These are phyloP conservation scores for Neoascia interrupta DNA, from an alignment of 2,888 invertebrate species.

Conservation along the genomic window DNA sequence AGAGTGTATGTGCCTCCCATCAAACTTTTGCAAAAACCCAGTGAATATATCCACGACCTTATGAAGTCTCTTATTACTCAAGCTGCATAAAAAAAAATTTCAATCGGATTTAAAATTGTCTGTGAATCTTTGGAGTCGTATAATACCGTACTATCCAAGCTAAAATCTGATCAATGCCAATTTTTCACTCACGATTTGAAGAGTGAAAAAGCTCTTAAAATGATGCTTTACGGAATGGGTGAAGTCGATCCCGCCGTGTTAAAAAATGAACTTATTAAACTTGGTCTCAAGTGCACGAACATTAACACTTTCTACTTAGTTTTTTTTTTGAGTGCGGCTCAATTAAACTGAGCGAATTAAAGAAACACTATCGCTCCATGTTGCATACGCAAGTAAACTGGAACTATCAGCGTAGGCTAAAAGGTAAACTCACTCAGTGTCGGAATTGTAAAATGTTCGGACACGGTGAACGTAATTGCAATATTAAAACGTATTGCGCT, in stretches of 20 bases:
- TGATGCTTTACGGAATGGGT: not conserved
- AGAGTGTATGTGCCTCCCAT: not conserved
- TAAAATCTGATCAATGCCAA: not conserved
- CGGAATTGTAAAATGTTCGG: no score
- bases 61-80: not conserved
- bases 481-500: no score
- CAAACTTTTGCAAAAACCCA: not conserved
- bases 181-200: slow-evolving; percentile 1
- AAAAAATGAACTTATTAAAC: not conserved
- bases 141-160: not conserved
- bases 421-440: no score
- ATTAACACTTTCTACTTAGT: no score
- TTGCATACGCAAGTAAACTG: no score
- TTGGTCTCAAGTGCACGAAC: not conserved
- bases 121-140: not conserved
- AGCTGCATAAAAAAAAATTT: no score
- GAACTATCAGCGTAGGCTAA: no score
- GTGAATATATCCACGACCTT: not conserved
- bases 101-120: not conserved
- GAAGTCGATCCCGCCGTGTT: not conserved
- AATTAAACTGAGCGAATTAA: no score
- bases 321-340: no score
- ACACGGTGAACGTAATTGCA: no score
- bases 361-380: no score
- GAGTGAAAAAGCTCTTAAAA: slow-evolving; percentile 1